Evolutionary conservation across 2,888 invertebrate genomes (phyloP).

Genomic region (Temnothorax unifasciatus): DNA sequence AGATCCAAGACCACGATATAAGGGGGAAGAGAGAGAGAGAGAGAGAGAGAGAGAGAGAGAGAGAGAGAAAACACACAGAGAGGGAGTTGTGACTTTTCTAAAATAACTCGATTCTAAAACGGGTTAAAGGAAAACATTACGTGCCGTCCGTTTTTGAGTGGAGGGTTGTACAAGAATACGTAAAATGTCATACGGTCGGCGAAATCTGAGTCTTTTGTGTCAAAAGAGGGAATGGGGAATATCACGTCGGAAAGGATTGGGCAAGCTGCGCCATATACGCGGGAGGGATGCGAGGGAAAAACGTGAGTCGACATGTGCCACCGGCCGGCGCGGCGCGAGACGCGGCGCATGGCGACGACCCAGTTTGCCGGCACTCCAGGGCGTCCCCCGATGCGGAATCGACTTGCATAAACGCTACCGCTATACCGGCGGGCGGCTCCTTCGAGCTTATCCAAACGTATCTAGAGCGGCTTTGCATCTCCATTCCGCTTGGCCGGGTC

Average conservation of each 20-base stretch:
- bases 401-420: conserved; percentile 56
- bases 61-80: background rate
- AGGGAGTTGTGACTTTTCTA: background rate
- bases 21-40: background rate
- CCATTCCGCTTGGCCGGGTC: conserved; percentile 39
- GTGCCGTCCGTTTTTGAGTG: conserved; percentile 5
- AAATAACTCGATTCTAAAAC: conserved; percentile 3
- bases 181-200: conserved; percentile 57
- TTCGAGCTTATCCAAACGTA: conserved; percentile 54
- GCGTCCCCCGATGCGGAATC: conserved; percentile 62
- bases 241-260: background rate
- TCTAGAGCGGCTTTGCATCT: conserved; percentile 55
- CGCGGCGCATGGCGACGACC: conserved; percentile 61
- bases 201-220: conserved; percentile 42
- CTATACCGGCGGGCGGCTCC: background rate
- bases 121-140: conserved; percentile 20
- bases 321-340: conserved; percentile 25
- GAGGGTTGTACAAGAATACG: conserved; percentile 51
- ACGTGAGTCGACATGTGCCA: conserved; percentile 67
- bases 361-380: conserved; percentile 61
- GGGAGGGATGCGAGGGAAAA: conserved; percentile 32
- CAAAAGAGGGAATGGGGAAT: conserved; percentile 25
- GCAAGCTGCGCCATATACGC: conserved; percentile 29
- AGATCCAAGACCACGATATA: background rate
- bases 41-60: background rate